Percentiles rank a stretch among this genome's conserved stretches.
These are phyloP conservation scores for Drosophila pachea DNA, from an alignment of 1,140 invertebrate genomes.

Conservation along the genomic window DNA sequence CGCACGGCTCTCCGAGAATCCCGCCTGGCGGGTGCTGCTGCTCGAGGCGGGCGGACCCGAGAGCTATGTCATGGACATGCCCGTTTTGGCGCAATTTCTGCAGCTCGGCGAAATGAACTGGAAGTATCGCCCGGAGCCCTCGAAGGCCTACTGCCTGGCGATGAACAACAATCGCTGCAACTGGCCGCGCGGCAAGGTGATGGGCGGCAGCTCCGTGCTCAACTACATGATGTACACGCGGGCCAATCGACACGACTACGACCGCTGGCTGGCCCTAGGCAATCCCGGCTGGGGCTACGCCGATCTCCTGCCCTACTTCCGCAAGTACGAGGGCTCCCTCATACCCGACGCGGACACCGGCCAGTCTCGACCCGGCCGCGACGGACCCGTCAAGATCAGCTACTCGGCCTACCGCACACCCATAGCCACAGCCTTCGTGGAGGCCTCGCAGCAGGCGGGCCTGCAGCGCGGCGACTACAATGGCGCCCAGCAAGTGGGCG, in stretches of 20 bases:
- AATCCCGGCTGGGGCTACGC: conserved; percentile 90
- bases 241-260: conserved; percentile 87
- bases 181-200: conserved; percentile 87
- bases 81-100: conserved; percentile 82
- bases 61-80: conserved; percentile 84
- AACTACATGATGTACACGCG: conserved; percentile 96
- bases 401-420: conserved; percentile 81
- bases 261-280: conserved; percentile 87
- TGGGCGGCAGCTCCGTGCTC: conserved; percentile 91
- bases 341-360: conserved; percentile 80
- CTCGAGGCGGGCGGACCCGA: conserved; percentile 85
- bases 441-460: conserved; percentile 83
- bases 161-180: conserved; percentile 82
- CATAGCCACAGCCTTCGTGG: conserved; percentile 84
- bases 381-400: conserved; percentile 80
- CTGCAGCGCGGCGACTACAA: conserved; percentile 87
- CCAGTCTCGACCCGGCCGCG: conserved; percentile 81
- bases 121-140: conserved; percentile 84
- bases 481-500: conserved; percentile 82
- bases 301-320: conserved; percentile 89
- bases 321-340: conserved; percentile 85
- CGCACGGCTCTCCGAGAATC: conserved; percentile 82
- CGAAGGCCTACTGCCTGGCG: conserved; percentile 77
- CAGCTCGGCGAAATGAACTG: conserved; percentile 84
- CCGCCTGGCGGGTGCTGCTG: conserved; percentile 82